Percentiles rank a stretch among this genome's conserved stretches.
phyloP scores from a whole-genome alignment of 2,113 vertebrate species.

The Capra hircus region DNA sequence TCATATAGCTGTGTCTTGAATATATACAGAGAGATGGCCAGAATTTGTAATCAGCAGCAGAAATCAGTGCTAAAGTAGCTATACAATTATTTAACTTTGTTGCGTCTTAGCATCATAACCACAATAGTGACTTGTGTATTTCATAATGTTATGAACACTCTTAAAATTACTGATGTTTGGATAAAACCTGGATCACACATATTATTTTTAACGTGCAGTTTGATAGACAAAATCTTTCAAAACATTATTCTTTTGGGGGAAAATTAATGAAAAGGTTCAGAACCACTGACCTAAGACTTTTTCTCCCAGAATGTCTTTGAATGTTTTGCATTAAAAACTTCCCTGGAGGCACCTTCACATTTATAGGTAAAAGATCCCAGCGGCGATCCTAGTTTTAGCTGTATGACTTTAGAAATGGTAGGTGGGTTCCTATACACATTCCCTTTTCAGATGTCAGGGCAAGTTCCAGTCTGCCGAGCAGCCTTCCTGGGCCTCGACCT shows the following conservation, averaged over 20 bases:
- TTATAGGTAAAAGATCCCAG: conserved; percentile 21
- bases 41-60: background rate
- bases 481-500: background rate
- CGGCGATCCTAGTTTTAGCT: background rate
- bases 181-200: conserved; percentile 53
- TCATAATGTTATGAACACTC: background rate
- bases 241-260: conserved; percentile 36
- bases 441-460: background rate
- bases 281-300: conserved; percentile 56
- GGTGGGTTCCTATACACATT: background rate
- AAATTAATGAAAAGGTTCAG: conserved; percentile 53
- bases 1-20: background rate
- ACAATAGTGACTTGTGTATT: background rate
- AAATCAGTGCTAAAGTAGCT: background rate
- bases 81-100: background rate
- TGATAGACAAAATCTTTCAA: conserved; percentile 54
- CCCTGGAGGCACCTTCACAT: conserved; percentile 23
- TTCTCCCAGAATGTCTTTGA: conserved; percentile 50
- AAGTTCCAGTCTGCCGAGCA: background rate
- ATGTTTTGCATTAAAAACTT: conserved; percentile 41
- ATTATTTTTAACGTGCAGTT: conserved; percentile 57
- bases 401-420: background rate
- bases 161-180: conserved; percentile 41
- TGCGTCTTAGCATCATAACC: background rate
- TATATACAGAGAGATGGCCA: background rate